A percentile compares a stretch with the other conserved stretches of the same genome.
These are phyloP conservation scores for Oreochromis aureus DNA, from an alignment of 2,113 vertebrate species.

Conservation along the genomic window DNA sequence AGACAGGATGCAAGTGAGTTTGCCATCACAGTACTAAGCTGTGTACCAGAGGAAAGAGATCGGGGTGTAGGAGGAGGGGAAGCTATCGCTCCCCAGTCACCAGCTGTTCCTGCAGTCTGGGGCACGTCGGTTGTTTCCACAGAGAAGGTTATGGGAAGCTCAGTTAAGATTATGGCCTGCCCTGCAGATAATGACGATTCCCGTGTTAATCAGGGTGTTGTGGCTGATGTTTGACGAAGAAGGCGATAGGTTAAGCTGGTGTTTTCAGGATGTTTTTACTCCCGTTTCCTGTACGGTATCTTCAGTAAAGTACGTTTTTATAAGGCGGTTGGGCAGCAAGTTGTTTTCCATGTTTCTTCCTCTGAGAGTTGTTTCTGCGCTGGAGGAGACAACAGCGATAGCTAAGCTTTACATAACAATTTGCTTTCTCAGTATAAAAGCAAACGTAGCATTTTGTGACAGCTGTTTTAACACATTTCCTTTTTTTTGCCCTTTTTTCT, in stretches of 20 bases:
- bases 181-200: constrained; percentile 46
- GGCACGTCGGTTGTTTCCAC: constrained; percentile 65
- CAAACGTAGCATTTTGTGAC: neutral
- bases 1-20: neutral
- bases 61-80: neutral
- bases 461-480: neutral
- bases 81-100: constrained; percentile 56
- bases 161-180: constrained; percentile 39
- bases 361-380: constrained; percentile 10
- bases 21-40: constrained; percentile 3
- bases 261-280: constrained; percentile 43
- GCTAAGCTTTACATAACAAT: neutral
- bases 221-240: constrained; percentile 66
- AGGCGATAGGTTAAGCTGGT: constrained; percentile 48
- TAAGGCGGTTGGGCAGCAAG: neutral
- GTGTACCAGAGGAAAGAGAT: neutral
- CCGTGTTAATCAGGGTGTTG: constrained; percentile 65
- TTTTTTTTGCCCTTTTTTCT: neutral
- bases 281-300: constrained; percentile 27
- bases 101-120: constrained; percentile 63
- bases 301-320: neutral
- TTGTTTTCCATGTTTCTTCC: constrained; percentile 49
- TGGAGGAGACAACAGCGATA: constrained; percentile 35
- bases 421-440: neutral
- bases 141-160: constrained; percentile 72